Evolutionary conservation across 2,797 vertebrate genomes (phyloP).

Genomic region (Chiloscyllium punctatum): DNA sequence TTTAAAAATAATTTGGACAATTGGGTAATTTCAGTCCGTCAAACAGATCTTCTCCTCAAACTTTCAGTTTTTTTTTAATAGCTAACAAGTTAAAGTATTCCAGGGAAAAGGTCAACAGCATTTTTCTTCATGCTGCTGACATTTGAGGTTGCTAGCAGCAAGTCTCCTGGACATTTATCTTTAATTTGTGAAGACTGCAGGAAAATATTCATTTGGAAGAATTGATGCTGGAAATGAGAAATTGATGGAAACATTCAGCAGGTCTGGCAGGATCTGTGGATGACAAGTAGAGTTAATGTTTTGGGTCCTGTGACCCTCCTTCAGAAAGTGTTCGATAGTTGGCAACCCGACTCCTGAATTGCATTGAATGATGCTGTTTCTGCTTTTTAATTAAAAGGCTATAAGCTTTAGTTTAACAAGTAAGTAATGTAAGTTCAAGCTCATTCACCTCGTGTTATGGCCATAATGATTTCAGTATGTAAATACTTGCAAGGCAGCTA

Average conservation of each 20-base stretch:
- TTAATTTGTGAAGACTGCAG: neutral
- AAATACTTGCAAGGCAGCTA: neutral
- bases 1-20: neutral
- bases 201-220: neutral
- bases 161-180: neutral
- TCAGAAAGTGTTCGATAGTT: neutral
- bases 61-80: neutral
- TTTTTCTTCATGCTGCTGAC: neutral
- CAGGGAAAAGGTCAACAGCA: neutral
- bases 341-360: neutral
- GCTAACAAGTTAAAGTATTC: neutral
- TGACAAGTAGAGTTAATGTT: no score
- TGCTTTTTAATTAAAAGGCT: neutral
- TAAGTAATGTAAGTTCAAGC: neutral
- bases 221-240: no score
- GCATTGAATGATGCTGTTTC: neutral
- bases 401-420: neutral
- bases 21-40: neutral
- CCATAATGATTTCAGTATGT: neutral
- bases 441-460: neutral
- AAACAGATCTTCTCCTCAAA: neutral
- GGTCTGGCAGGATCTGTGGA: no score
- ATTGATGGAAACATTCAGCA: no score
- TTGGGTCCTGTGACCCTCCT: no score
- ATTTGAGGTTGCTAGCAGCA: neutral